Base-by-base conservation (phyloP, 2,797 vertebrate species). In the Cirrhinus mrigala region DNA sequence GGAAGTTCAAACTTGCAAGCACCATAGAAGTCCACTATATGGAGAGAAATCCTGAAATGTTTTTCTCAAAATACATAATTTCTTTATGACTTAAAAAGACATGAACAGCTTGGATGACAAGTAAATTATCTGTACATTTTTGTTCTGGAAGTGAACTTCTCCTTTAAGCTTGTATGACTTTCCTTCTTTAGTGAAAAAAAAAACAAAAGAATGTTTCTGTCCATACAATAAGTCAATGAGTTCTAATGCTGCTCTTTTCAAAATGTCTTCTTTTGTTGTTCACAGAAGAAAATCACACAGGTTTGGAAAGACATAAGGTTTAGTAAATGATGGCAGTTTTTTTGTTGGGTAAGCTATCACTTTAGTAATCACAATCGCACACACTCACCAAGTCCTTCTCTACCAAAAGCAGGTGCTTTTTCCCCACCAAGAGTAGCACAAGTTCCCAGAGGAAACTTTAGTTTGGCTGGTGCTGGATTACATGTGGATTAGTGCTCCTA, bases 391-490 rank as follows among this genome's bases (percentile, higher is more conserved):
- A 48, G 27, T 50, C 44, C 81, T 62, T 24, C 22, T 66, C 22
- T 15, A 62, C 10, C 16, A 70, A 75, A 81, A 60, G 15, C 48
- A 48, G 48, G 24, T 20, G 37, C 12, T 75, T 48, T 64, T 64
- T 50, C 44, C 44, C 29, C 79, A 66, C 66, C 66, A 40, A 76
- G 52, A 56, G 64, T 22, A 81, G n/a, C 50, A 50, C 18, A 71
- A 81, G 44, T 60, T 82, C 86, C 79, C 86, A 81, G 50, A 71
- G 79, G 44, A 77, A 87, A 76, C 83, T 85, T 88, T 82, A 85
- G 80, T 83, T 85, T 80, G 83, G 68, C 69, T 85, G 56, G 80
- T 79, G 80, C 80, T 82, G 79, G 80, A 87, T 89, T 89, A 87
- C 83, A 79, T 76, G 27, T 50, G 78, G 88, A 87, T 87, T 86